A percentile compares a stretch with the other conserved stretches of the same genome.
These are phyloP conservation scores for Caenorhabditis afra DNA, from an alignment of 2,888 invertebrate genomes.

Conservation along the genomic window DNA sequence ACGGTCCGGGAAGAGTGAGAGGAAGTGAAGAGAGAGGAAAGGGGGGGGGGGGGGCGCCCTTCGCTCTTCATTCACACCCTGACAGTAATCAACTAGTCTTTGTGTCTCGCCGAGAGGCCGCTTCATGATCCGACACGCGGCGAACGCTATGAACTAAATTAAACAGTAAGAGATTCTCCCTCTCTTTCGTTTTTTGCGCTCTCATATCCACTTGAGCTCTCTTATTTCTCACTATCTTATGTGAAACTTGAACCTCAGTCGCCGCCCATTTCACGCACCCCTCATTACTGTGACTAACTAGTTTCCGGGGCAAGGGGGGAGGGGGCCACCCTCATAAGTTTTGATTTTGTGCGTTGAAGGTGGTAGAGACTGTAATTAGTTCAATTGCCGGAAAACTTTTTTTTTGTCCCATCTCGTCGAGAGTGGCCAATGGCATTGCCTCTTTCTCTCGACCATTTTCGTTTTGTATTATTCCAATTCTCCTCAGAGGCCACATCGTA, in stretches of 20 bases:
- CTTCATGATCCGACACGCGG: conserved; percentile 1
- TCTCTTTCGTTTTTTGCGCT: background rate
- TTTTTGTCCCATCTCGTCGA: too few relatives aligned
- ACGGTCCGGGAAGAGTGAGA: background rate
- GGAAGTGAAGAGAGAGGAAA: too few relatives aligned
- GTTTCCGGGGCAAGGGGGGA: too few relatives aligned
- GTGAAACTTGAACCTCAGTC: too few relatives aligned
- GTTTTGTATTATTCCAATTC: too few relatives aligned
- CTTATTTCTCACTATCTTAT: background rate
- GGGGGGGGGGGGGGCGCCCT: conserved; percentile 1
- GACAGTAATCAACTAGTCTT: conserved; percentile 49
- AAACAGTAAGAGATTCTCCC: conserved; percentile 1
- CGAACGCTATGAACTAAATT: too few relatives aligned
- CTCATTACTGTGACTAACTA: too few relatives aligned
- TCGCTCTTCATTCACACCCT: conserved; percentile 30
- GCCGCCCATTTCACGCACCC: too few relatives aligned
- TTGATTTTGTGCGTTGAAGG: background rate
- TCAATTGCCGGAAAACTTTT: conserved; percentile 46
- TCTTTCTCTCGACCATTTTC: too few relatives aligned
- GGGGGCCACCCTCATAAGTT: background rate
- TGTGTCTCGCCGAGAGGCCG: background rate
- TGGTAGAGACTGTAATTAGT: conserved; percentile 34
- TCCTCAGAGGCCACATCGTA: too few relatives aligned
- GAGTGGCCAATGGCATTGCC: background rate
- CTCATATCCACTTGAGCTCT: background rate